Base-by-base conservation (phyloP, 2,113 vertebrate species). In the Pungitius pungitius region DNA sequence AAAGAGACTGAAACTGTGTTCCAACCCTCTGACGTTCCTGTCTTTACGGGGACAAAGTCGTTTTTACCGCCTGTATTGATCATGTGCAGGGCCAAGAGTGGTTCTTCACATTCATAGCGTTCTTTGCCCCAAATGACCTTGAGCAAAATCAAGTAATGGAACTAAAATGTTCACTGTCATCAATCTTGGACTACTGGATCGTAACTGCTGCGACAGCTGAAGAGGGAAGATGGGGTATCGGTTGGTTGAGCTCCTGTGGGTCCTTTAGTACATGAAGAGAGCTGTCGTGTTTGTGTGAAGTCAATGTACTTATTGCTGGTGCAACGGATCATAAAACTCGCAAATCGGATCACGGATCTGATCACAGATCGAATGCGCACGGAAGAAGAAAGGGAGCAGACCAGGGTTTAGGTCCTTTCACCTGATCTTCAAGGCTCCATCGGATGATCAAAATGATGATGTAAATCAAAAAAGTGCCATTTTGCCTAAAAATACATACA, bases 121-220 rank as follows among this genome's bases (percentile, higher is more conserved):
- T 77, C 62, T 72, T 83, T 61, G 55, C 75, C 73, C 80, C 71
- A 82, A 82, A 85, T 84, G 80, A 84, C 84, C 82, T 77, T 37
- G 4, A 74, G 76, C 59, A 78, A 84, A 89, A 84, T 82, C 85
- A 76, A 81, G 80, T 84, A 86, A 88, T 89, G 87, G 75, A 86
- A 86, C 78, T 80, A 67, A 89, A 88, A 88, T 85, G 77, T 81
- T 69, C 40, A 37, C 18, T 62, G 79, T 81, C 84, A 83, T 90
- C 84, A 86, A 74, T 88, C 84, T 88, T 59, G 58, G 69, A 49
- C 64, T 3, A 64, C 30, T 69, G 77, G 70, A 24, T 72, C 17
- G 35, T 63, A 81, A 75, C 77, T 81, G 83, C 78, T 78, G 75
- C 37, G 69, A 69, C 79, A 85, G 82, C 78, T 75, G 22, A 56